Conservation (phyloP, 2,113 vertebrate species). For the Laticauda colubrina region DNA sequence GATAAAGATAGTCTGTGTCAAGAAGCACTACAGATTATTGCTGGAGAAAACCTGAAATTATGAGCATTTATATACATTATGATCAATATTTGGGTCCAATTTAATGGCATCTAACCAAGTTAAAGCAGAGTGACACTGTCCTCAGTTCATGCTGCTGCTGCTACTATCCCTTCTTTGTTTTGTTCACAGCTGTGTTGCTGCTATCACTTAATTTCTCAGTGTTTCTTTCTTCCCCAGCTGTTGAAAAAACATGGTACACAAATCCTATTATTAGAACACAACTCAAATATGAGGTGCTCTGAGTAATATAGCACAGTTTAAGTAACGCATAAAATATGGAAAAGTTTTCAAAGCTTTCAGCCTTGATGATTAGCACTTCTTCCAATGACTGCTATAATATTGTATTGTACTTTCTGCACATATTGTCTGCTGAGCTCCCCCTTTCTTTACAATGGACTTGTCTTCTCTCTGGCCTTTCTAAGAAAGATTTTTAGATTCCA, state of each 20-base stretch:
- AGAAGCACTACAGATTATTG: background rate
- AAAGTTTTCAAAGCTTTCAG: background rate
- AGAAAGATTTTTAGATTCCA: constrained; percentile 70
- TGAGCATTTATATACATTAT: background rate
- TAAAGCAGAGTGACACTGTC: background rate
- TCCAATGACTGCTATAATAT: constrained; percentile 43
- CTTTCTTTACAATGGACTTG: constrained; percentile 46
- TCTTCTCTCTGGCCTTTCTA: constrained; percentile 60
- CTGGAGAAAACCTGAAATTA: background rate
- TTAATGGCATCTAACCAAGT: background rate
- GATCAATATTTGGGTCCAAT: background rate
- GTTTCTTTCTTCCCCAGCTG: background rate
- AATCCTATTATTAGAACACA: constrained; percentile 12
- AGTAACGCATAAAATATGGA: background rate
- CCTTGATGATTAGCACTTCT: background rate
- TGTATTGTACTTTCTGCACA: constrained; percentile 25
- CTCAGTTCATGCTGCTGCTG: background rate
- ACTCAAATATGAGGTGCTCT: constrained; percentile 42
- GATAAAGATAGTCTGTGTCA: background rate
- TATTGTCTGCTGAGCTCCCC: constrained; percentile 21
- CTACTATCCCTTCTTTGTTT: background rate
- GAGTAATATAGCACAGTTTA: constrained; percentile 42
- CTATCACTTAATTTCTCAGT: constrained; percentile 1
- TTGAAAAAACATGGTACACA: background rate
- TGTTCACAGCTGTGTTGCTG: background rate